Conservation (phyloP, 2,888 invertebrate species). For the Silvanus unidentatus region DNA sequence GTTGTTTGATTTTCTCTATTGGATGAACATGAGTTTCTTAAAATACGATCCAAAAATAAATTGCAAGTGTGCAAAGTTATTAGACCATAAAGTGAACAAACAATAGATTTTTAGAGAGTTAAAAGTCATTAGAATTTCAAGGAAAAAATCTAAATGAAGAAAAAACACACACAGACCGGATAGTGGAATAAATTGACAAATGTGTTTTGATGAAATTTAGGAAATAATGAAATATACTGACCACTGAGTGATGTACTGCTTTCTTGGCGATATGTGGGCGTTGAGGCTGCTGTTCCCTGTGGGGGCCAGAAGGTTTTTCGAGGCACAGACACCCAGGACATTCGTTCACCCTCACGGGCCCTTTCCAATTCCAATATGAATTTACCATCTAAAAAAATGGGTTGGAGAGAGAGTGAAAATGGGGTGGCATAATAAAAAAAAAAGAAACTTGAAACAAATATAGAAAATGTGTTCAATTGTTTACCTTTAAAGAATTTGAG, state of each 20-base stretch:
- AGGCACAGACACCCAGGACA: slow-evolving; percentile 85
- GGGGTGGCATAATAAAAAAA: slow-evolving; percentile 3
- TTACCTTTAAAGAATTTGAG: slow-evolving; percentile 75
- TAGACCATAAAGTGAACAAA: too few relatives aligned
- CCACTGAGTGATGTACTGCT: slow-evolving; percentile 78
- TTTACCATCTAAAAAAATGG: slow-evolving; percentile 81
- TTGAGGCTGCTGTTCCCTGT: slow-evolving; percentile 59
- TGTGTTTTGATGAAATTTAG: neutral
- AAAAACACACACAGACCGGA: neutral
- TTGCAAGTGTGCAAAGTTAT: too few relatives aligned
- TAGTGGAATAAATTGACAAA: neutral
- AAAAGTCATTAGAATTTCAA: too few relatives aligned
- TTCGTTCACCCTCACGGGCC: slow-evolving; percentile 70
- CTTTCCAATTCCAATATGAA: slow-evolving; percentile 80
- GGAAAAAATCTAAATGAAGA: too few relatives aligned
- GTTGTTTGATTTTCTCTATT: too few relatives aligned
- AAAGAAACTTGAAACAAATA: slow-evolving; percentile 5
- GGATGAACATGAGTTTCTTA: too few relatives aligned
- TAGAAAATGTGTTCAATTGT: slow-evolving; percentile 19
- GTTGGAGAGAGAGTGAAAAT: slow-evolving; percentile 5
- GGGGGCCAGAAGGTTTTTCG: slow-evolving; percentile 84
- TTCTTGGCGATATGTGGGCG: slow-evolving; percentile 58
- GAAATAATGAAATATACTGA: slow-evolving; percentile 42
- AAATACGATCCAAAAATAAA: too few relatives aligned
- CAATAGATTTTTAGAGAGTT: too few relatives aligned